Conservation (phyloP, 2,797 vertebrate genomes). For the Epinephelus awoara region DNA sequence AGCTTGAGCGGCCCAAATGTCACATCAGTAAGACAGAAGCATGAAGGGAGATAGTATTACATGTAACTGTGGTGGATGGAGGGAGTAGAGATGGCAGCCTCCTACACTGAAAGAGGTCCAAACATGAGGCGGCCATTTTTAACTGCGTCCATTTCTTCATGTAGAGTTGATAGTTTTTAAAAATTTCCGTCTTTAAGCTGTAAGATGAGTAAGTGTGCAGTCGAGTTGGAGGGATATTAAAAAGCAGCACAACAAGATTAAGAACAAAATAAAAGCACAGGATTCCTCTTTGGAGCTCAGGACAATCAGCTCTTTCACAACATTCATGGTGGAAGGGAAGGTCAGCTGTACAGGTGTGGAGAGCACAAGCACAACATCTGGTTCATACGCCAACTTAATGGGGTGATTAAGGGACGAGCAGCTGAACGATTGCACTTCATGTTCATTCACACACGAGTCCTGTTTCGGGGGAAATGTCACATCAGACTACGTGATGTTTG, state of each 20-base stretch:
- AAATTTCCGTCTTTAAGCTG: slow-evolving; percentile 6
- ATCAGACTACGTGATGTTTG: slow-evolving; percentile 37
- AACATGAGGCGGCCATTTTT: slow-evolving; percentile 12
- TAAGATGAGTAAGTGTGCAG: slow-evolving; percentile 13
- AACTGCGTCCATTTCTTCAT: not conserved
- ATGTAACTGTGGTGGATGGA: slow-evolving; percentile 9
- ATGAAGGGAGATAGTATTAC: not conserved
- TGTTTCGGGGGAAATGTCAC: slow-evolving; percentile 8
- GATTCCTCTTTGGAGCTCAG: slow-evolving; percentile 76
- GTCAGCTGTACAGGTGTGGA: slow-evolving; percentile 50
- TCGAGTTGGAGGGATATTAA: slow-evolving; percentile 17
- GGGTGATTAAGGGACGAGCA: slow-evolving; percentile 47
- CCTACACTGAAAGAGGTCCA: slow-evolving; percentile 38
- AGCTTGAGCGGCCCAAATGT: slow-evolving; percentile 41
- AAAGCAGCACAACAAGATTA: slow-evolving; percentile 68
- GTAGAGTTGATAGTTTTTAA: not conserved
- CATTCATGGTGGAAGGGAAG: slow-evolving; percentile 60
- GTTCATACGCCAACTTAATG: slow-evolving; percentile 10
- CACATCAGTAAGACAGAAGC: slow-evolving; percentile 22
- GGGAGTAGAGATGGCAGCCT: slow-evolving; percentile 22
- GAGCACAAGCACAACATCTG: slow-evolving; percentile 64
- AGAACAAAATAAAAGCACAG: slow-evolving; percentile 60
- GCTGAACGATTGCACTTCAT: slow-evolving; percentile 74
- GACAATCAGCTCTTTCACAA: slow-evolving; percentile 64
- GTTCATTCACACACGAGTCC: slow-evolving; percentile 37